Conservation (phyloP, 2,797 vertebrate genomes). For the Cyprinodon diabolis region DNA sequence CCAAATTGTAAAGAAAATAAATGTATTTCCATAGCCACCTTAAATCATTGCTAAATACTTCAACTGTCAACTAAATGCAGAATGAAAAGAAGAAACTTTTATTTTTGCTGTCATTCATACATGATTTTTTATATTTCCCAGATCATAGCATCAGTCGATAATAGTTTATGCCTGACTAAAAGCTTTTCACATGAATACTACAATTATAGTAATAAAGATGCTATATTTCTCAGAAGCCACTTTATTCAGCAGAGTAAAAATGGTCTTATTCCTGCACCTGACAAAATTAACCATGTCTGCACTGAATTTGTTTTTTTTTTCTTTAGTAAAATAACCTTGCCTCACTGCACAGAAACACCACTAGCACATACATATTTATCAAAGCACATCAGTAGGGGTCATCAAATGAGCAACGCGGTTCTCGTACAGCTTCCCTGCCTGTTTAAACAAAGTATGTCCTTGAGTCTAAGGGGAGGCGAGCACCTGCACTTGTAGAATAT, state of each 20-base stretch:
- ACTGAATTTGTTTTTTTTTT: constrained; percentile 54
- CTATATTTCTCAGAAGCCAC: constrained; percentile 33
- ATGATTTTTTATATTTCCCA: not conserved
- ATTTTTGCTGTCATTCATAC: not conserved
- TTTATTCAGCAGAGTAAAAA: constrained; percentile 16
- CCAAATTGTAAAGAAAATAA: not conserved
- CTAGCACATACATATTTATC: constrained; percentile 70
- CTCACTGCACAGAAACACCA: constrained; percentile 33
- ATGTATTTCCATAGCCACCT: not conserved
- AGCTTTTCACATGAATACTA: constrained; percentile 2
- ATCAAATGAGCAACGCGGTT: constrained; percentile 27
- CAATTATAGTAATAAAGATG: constrained; percentile 27
- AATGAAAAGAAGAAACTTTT: not conserved
- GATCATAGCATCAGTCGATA: constrained; percentile 16
- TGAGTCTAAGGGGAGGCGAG: constrained; percentile 56
- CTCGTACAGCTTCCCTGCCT: constrained; percentile 19
- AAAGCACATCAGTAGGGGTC: constrained; percentile 47
- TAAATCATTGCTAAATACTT: not conserved
- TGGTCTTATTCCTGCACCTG: constrained; percentile 17
- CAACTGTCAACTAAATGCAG: not conserved
- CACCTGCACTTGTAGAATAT: constrained; percentile 58
- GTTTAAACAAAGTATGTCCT: constrained; percentile 52
- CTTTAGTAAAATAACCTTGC: constrained; percentile 62
- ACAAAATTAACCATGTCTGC: constrained; percentile 39
- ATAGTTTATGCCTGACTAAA: constrained; percentile 5